These are phyloP conservation scores for Aricia artaxerxes DNA, from an alignment of 2,888 invertebrate genomes.

Conservation along the genomic window DNA sequence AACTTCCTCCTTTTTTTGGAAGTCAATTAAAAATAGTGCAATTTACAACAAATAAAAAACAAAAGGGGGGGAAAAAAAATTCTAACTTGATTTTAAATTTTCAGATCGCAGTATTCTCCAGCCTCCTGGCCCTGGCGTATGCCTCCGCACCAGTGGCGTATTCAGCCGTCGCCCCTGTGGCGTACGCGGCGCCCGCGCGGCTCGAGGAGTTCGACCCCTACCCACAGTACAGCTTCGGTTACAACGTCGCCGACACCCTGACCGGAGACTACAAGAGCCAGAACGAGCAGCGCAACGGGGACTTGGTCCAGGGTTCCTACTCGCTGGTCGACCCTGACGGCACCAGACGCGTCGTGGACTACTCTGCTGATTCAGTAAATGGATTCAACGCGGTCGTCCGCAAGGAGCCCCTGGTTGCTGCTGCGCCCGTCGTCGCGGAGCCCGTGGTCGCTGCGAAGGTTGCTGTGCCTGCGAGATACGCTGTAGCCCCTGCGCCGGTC, in stretches of 20 bases:
- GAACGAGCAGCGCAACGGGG: constrained; percentile 77
- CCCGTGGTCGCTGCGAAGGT: constrained; percentile 54
- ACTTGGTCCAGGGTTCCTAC: constrained; percentile 74
- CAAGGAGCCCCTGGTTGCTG: constrained; percentile 62
- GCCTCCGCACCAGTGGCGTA: constrained; percentile 67
- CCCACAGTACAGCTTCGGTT: constrained; percentile 80
- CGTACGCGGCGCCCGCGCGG: constrained; percentile 52
- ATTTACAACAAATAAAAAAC: constrained; percentile 38
- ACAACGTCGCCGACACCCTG: constrained; percentile 67
- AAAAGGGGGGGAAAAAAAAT: neutral
- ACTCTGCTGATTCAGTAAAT: constrained; percentile 65
- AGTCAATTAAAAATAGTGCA: neutral
- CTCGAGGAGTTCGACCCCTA: constrained; percentile 75
- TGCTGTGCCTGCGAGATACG: constrained; percentile 51
- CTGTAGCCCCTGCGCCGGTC: constrained; percentile 47
- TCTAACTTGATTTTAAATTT: constrained; percentile 34
- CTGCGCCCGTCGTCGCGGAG: constrained; percentile 61
- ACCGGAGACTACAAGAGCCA: constrained; percentile 74
- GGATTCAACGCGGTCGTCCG: constrained; percentile 72
- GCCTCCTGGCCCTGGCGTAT: constrained; percentile 60
- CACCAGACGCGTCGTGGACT: constrained; percentile 67
- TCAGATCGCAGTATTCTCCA: constrained; percentile 70
- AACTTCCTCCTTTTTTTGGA: too few species aligned
- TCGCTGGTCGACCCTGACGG: constrained; percentile 70
- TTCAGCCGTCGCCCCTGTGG: constrained; percentile 54